phyloP scores from a whole-genome alignment of 2,888 invertebrate species.

The Terebella lapidaria region DNA sequence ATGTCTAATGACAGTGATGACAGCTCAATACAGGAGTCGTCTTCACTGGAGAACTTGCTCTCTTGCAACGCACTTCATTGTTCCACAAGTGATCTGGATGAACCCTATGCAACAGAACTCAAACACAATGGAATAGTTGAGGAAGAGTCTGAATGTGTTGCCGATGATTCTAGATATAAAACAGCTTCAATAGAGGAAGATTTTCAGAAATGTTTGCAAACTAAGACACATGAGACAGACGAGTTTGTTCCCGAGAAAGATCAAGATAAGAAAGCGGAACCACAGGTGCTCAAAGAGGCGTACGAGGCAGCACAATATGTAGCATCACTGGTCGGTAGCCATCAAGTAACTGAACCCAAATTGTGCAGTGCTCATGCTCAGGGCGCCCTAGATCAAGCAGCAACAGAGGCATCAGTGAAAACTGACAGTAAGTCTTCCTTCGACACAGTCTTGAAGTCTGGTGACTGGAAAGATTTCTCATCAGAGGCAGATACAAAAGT shows the following conservation, averaged over 20 bases:
- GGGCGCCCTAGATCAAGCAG: neutral
- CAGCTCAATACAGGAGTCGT: too few relatives aligned
- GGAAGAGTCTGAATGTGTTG: neutral
- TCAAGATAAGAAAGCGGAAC: neutral
- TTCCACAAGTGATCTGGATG: slow-evolving; percentile 1
- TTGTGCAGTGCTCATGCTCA: neutral
- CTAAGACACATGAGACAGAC: slow-evolving; percentile 1
- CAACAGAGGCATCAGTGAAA: neutral
- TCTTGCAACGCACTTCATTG: neutral
- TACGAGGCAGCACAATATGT: neutral
- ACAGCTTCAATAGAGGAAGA: neutral
- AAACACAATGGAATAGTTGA: neutral
- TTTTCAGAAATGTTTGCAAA: neutral
- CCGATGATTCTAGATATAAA: neutral
- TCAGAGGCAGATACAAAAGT: neutral
- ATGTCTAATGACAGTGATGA: neutral
- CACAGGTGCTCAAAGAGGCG: neutral
- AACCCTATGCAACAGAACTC: neutral
- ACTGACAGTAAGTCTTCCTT: neutral
- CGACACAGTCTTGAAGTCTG: neutral
- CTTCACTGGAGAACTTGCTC: neutral
- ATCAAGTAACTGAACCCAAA: neutral
- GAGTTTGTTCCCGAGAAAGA: slow-evolving; percentile 7
- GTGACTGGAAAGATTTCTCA: neutral
- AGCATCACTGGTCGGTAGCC: neutral